A percentile compares a stretch with the other conserved stretches of the same genome.
phyloP scores from a whole-genome alignment of 1,140 invertebrate genomes.

The Drosophila melanogaster region DNA sequence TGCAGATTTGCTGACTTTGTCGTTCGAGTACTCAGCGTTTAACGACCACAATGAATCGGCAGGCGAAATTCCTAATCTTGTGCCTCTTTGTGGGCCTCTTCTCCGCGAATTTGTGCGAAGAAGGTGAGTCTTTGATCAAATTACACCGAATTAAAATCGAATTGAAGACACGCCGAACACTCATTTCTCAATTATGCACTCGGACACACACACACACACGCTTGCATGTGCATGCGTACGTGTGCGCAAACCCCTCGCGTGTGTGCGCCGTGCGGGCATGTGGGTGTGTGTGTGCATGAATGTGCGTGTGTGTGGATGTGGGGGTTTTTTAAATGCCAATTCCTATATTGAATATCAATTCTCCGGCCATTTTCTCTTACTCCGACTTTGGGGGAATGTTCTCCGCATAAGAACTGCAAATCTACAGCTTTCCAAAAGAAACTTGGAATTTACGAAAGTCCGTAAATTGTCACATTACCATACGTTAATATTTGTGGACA shows the following conservation, averaged over 20 bases:
- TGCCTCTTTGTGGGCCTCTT: conserved; percentile 72
- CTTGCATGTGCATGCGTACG: conserved; percentile 9
- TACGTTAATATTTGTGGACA: not conserved
- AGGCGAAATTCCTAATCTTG: conserved; percentile 67
- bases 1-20: conserved; percentile 39
- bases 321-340: conserved; percentile 26
- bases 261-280: not conserved
- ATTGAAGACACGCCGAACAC: conserved; percentile 4
- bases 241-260: conserved; percentile 3
- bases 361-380: conserved; percentile 24
- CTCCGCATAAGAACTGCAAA: not conserved
- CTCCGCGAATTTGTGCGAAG: conserved; percentile 50
- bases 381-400: conserved; percentile 19
- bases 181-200: conserved; percentile 18
- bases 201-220: conserved; percentile 23
- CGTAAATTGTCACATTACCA: not conserved
- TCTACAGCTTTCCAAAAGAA: not conserved
- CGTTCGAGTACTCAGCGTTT: conserved; percentile 28
- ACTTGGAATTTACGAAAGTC: too few relatives aligned
- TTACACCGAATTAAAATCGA: not conserved
- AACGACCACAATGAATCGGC: conserved; percentile 63
- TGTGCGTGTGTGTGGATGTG: conserved; percentile 11
- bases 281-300: conserved; percentile 4
- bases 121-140: conserved; percentile 54
- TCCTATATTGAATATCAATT: conserved; percentile 42